Evolutionary conservation across 2,888 invertebrate species (phyloP), one percentile per base, ranked within the genome.

Genomic region (Synergus japonicus): DNA sequence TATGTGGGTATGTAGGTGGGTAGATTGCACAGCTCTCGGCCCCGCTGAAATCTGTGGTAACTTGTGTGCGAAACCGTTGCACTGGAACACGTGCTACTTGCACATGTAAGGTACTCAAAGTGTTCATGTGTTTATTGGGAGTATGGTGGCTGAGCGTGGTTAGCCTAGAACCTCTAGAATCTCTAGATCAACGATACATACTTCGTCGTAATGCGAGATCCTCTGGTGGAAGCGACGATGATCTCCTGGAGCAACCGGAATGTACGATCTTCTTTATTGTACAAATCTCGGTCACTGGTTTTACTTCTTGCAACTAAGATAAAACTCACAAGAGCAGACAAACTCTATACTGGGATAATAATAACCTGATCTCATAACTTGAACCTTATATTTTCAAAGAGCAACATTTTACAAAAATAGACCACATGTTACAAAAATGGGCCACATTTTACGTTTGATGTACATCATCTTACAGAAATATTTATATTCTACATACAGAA

Each of bases 151-250:
- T 81, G 85, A 85, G 83, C 85, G 81, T 85, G 84, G 85, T 87
- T 88, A 88, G 85, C 87, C 88, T 87, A 87, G 87, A 88, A 73
- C 73, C 73, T 73, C 58, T 64, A 66, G 63, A 60, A 63, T 76
- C 18, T 10, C 22, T 60, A 41, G 78, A 60, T 58, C 54, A 76
- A 76, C 63, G 67, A 63, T 78, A 76, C 18, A 78, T 76, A 78
- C 69, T 22, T 69, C 9, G 41, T 69, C 65, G 80, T 78, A 80
- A 78, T 44, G 22, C 76, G 76, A 78, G 78, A 80, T 80, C 76
- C 76, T 77, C 12, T 41, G 44, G 46, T 49, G 77, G 77, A 77
- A 37, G 64, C 63, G 64, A 46, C 22, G 64, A 44, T 58, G 58
- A 63, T 63, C 77, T 77, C 77, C 46, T 77, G 77, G 78, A 83